Percentiles rank a stretch among this genome's conserved stretches.
phyloP scores from a whole-genome alignment of 2,113 vertebrate species.

The Pterocles gutturalis region DNA sequence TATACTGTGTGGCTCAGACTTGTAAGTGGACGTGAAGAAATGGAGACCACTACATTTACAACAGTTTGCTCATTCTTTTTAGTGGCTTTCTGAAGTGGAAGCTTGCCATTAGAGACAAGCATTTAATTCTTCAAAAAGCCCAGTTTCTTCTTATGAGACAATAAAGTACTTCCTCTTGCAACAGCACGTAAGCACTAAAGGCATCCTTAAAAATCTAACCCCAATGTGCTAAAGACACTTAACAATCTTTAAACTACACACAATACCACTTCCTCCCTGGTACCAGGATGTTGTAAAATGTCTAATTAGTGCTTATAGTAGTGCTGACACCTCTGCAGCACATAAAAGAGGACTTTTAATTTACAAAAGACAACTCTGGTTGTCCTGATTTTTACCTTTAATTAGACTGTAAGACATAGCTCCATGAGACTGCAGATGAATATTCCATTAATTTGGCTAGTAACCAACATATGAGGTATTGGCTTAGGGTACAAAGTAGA shows the following conservation, averaged over 20 bases:
- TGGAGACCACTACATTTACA: not conserved
- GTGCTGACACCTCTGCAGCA: conserved; percentile 75
- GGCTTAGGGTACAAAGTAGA: conserved; percentile 35
- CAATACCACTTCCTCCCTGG: conserved; percentile 65
- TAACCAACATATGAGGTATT: conserved; percentile 61
- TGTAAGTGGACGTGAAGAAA: not conserved
- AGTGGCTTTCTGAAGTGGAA: conserved; percentile 35
- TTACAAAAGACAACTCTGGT: conserved; percentile 76
- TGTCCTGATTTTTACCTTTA: conserved; percentile 81
- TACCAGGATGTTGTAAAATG: conserved; percentile 80
- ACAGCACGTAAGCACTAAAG: conserved; percentile 75
- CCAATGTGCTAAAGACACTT: conserved; percentile 70
- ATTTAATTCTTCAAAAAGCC: conserved; percentile 70
- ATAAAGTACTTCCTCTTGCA: conserved; percentile 76
- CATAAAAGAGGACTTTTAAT: conserved; percentile 81
- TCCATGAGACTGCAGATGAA: conserved; percentile 63
- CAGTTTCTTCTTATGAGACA: conserved; percentile 70
- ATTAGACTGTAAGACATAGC: conserved; percentile 74
- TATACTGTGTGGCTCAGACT: not conserved
- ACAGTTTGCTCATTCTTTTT: not conserved
- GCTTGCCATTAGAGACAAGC: conserved; percentile 28
- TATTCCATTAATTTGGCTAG: conserved; percentile 76
- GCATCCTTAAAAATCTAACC: conserved; percentile 77
- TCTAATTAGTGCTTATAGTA: conserved; percentile 81
- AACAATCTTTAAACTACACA: conserved; percentile 78